Conservation (phyloP, 2,113 vertebrate species). For the Manacus vitellinus region DNA sequence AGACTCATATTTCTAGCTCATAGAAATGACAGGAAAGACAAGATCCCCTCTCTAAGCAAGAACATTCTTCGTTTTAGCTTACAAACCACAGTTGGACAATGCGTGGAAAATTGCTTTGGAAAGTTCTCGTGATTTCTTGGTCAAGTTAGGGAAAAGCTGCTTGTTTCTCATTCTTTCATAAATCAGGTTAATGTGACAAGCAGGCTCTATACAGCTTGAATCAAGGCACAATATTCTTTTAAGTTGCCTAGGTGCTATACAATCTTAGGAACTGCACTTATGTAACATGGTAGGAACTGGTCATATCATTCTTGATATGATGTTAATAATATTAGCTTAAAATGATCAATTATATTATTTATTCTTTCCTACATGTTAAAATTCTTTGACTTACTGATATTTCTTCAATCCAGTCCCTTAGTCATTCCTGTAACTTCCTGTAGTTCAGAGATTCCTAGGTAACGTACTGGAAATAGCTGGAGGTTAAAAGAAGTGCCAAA, state of each 20-base stretch:
- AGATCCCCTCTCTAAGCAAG: neutral
- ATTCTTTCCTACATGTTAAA: neutral
- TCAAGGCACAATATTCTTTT: neutral
- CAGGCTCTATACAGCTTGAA: neutral
- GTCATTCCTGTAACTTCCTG: neutral
- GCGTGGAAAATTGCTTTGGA: neutral
- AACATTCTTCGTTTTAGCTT: neutral
- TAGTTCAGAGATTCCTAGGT: constrained; percentile 10
- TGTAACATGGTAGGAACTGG: neutral
- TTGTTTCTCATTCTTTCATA: neutral
- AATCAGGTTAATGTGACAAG: neutral
- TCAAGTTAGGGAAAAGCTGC: neutral
- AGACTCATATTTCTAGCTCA: neutral
- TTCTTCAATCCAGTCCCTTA: constrained; percentile 29
- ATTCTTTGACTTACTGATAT: constrained; percentile 45
- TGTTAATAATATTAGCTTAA: neutral
- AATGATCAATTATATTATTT: neutral
- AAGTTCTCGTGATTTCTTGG: neutral
- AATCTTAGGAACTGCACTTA: neutral
- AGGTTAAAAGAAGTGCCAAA: constrained; percentile 2
- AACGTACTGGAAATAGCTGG: constrained; percentile 16
- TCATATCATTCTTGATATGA: neutral
- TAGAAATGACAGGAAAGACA: neutral
- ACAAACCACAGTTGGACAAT: neutral
- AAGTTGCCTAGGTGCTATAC: neutral